phyloP scores from a whole-genome alignment of 53 echinoderm and acorn worm species.

The Actinopyga echinites region DNA sequence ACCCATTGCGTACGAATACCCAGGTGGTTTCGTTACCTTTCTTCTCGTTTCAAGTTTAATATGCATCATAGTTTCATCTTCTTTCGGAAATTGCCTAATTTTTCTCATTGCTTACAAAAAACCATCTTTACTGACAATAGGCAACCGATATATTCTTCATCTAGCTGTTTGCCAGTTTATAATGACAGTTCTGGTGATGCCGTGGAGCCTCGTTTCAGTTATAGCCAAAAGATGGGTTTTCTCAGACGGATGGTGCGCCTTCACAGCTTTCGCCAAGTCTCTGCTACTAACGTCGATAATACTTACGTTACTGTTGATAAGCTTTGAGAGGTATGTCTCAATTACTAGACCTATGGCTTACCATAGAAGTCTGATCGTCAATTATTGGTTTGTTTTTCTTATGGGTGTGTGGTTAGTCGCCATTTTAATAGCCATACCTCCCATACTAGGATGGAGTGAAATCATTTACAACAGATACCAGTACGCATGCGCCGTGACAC shows the following conservation, averaged over 20 bases:
- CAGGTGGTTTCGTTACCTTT: conserved; percentile 5
- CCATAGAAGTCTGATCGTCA: conserved; percentile 60
- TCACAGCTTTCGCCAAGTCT: conserved; percentile 71
- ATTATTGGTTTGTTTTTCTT: conserved; percentile 53
- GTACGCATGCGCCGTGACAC: conserved; percentile 69
- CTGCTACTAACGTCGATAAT: conserved; percentile 72
- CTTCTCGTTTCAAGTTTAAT: conserved; percentile 49
- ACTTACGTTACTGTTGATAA: conserved; percentile 75
- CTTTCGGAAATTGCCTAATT: conserved; percentile 75
- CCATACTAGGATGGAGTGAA: conserved; percentile 72
- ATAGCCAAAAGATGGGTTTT: conserved; percentile 66
- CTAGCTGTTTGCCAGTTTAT: conserved; percentile 74
- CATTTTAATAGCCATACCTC: conserved; percentile 65
- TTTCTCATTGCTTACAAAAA: conserved; percentile 76
- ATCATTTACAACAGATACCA: conserved; percentile 63
- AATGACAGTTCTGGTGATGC: conserved; percentile 77
- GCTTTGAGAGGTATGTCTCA: conserved; percentile 77
- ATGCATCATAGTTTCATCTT: conserved; percentile 62
- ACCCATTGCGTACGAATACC: background rate
- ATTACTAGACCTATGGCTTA: conserved; percentile 75
- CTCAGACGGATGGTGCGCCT: conserved; percentile 54
- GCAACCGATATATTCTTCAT: conserved; percentile 78
- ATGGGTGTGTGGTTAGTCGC: conserved; percentile 63
- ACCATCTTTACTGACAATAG: conserved; percentile 70
- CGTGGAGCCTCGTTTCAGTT: conserved; percentile 67